phyloP scores from a whole-genome alignment of 2,888 invertebrate genomes.

The Harmothoe impar region DNA sequence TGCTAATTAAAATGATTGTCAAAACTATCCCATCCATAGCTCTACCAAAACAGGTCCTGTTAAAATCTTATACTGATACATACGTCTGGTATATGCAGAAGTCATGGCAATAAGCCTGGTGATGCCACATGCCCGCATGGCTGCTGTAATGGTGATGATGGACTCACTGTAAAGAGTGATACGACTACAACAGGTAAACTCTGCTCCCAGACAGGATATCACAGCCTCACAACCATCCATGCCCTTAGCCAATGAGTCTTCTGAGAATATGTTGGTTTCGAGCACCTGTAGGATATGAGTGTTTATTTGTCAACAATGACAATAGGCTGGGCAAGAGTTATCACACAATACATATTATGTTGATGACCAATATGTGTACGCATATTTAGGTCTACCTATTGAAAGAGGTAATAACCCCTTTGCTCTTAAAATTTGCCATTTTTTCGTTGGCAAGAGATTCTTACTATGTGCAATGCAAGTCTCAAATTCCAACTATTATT shows the following conservation, averaged over 20 bases:
- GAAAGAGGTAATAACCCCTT: too few species aligned
- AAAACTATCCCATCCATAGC: too few species aligned
- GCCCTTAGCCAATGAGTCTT: neutral
- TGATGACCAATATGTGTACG: neutral
- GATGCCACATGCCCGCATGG: neutral
- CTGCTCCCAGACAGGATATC: neutral
- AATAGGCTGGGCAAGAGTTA: too few species aligned
- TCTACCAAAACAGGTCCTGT: too few species aligned
- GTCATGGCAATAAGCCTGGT: constrained; percentile 34
- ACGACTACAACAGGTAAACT: neutral
- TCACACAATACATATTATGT: neutral
- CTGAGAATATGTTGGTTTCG: neutral
- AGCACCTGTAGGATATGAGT: neutral
- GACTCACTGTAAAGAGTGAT: constrained; percentile 25
- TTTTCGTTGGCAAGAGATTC: neutral
- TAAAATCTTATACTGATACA: neutral
- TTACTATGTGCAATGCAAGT: neutral
- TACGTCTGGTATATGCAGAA: neutral
- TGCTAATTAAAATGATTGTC: too few species aligned
- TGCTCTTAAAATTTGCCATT: neutral
- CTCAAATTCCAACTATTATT: too few species aligned
- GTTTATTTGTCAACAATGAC: too few species aligned
- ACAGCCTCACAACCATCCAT: constrained; percentile 15
- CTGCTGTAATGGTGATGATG: neutral
- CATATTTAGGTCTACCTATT: neutral